Evolutionary conservation across 2,113 vertebrate species (phyloP), one percentile per base, ranked within the genome.

Genomic region (Actenoides hombroni): DNA sequence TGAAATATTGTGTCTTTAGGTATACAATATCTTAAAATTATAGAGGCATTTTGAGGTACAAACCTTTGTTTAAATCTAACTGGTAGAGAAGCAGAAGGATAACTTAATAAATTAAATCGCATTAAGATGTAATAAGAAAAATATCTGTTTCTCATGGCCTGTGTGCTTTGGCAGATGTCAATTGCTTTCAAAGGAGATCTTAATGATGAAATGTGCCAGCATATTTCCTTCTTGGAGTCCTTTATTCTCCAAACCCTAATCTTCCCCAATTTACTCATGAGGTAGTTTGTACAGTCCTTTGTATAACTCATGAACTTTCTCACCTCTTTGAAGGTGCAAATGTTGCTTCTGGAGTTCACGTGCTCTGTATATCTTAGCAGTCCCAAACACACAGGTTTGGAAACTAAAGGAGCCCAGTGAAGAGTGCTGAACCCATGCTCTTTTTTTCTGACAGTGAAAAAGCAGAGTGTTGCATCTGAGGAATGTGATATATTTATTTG

Each of bases 1-100:
- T 15, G 29, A 64, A 31, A 2, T 3, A 37, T 39, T 11, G 4
- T 28, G 20, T 39, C 1, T 46, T 82, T 61, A 61, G 1, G 0
- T 18, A 23, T 6, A 63, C 15, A 68, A 74, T 2, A 16, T 21
- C 29, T 84, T 56, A 35, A 82, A 49, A 61, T 70, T 61, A 25
- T 46, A 12, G 13, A 48, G 16, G 4, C 1, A 1, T 56, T 84
- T 85, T 74, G 20, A 75, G 5, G 9, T 5, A 13, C 74, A 70
- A 83, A 78, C 6, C 1, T 56, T 84, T 65, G 7, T 67, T 67
- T 70, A 79, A 79, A 71, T 60, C 11, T 75, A 12, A 59, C 21
- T 21, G 20, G 12, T 61, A 24, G 82, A 74, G 49, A 70, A 57
- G 39, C 29, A 33, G 20, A 48, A 67, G 11, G 24, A 49, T 63